These are phyloP conservation scores for Thalassaphorura encarpata DNA, from an alignment of 1,140 invertebrate species.

Conservation along the genomic window DNA sequence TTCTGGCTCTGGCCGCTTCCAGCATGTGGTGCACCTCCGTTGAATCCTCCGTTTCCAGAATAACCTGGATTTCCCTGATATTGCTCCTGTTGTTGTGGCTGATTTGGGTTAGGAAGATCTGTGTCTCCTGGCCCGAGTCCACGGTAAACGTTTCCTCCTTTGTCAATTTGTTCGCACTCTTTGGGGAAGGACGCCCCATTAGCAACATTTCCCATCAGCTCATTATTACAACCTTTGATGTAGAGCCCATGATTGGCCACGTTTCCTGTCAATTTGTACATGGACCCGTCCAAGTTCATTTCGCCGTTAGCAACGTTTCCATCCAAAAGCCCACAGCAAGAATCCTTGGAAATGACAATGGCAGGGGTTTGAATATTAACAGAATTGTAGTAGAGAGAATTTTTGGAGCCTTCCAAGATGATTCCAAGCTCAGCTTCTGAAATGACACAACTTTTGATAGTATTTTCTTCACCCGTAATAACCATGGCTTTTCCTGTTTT, in stretches of 20 bases:
- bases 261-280: slow-evolving; percentile 22
- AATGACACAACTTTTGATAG: slow-evolving; percentile 29
- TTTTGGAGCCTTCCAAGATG: slow-evolving; percentile 20
- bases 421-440: slow-evolving; percentile 28
- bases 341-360: slow-evolving; percentile 20
- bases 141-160: slow-evolving; percentile 30
- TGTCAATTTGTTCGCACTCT: slow-evolving; percentile 19
- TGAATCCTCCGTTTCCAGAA: background rate
- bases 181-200: slow-evolving; percentile 31
- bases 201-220: slow-evolving; percentile 24
- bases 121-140: slow-evolving; percentile 29
- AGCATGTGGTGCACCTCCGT: background rate
- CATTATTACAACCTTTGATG: slow-evolving; percentile 26
- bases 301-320: slow-evolving; percentile 31
- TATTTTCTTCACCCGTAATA: slow-evolving; percentile 23
- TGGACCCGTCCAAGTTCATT: slow-evolving; percentile 24
- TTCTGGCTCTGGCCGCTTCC: background rate
- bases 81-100: slow-evolving; percentile 10
- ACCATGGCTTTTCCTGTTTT: slow-evolving; percentile 20
- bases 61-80: background rate
- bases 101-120: slow-evolving; percentile 21
- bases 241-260: slow-evolving; percentile 31
- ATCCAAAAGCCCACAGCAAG: slow-evolving; percentile 26
- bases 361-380: slow-evolving; percentile 31
- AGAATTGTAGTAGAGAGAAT: slow-evolving; percentile 26